Conservation (phyloP, 2,113 vertebrate genomes). For the Girardinichthys multiradiatus region DNA sequence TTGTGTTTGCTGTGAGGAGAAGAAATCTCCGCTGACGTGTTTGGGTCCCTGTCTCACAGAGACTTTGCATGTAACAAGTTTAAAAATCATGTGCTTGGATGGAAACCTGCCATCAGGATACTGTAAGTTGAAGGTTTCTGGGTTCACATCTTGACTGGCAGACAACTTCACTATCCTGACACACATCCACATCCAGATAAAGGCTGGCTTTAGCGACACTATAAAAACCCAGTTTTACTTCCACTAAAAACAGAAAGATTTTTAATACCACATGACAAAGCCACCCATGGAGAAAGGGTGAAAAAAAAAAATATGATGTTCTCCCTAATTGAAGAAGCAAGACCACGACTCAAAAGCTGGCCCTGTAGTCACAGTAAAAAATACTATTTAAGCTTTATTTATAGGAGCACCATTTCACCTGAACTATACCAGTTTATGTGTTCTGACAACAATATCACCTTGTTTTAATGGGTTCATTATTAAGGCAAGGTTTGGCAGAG, state of each 20-base stretch:
- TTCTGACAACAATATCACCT: constrained; percentile 23
- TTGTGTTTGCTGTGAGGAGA: constrained; percentile 30
- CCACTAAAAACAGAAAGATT: constrained; percentile 37
- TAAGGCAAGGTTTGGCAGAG: constrained; percentile 24
- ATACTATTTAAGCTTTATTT: not conserved
- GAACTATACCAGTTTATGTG: constrained; percentile 11
- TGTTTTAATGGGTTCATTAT: constrained; percentile 30
- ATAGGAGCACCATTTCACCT: not conserved
- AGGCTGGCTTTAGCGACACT: constrained; percentile 55
- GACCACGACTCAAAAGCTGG: not conserved
- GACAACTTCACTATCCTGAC: constrained; percentile 31
- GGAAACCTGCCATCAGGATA: constrained; percentile 40
- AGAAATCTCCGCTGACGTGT: constrained; percentile 26
- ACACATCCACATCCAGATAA: constrained; percentile 69
- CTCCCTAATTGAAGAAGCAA: constrained; percentile 5
- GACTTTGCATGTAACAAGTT: constrained; percentile 28
- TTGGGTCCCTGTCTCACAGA: constrained; percentile 25
- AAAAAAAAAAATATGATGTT: constrained; percentile 2
- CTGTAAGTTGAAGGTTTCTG: constrained; percentile 46
- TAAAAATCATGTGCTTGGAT: constrained; percentile 28
- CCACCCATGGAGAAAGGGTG: constrained; percentile 59
- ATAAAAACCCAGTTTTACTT: constrained; percentile 49
- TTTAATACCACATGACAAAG: constrained; percentile 46
- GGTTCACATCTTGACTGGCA: constrained; percentile 39
- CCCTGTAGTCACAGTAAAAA: not conserved